Percentiles rank a stretch among this genome's conserved stretches.
phyloP scores from a whole-genome alignment of 2,888 invertebrate species.

The Salticus scenicus region DNA sequence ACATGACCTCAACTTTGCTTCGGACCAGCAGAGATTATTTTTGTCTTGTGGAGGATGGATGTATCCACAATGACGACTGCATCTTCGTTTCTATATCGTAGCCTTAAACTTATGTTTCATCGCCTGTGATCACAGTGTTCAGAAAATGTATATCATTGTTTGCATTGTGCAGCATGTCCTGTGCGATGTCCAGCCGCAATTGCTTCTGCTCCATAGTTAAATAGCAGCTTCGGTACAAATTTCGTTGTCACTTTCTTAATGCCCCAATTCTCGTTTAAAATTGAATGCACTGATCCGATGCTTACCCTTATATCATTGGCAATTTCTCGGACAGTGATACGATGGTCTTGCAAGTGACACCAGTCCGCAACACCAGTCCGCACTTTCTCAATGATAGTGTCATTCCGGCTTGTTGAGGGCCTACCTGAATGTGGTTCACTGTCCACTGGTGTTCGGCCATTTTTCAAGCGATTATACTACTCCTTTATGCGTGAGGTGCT shows the following conservation, averaged over 20 bases:
- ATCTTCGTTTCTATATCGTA: neutral
- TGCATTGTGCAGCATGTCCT: neutral
- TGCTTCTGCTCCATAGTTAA: neutral
- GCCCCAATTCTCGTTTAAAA: neutral
- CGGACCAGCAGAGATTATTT: neutral
- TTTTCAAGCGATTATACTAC: slow-evolving; percentile 20
- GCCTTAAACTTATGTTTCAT: too few relatives aligned
- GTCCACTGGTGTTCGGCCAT: slow-evolving; percentile 24
- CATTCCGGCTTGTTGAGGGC: slow-evolving; percentile 17
- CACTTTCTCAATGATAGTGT: slow-evolving; percentile 16
- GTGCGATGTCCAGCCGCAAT: neutral
- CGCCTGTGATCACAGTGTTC: neutral
- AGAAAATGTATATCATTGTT: neutral
- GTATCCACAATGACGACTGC: neutral
- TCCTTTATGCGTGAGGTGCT: neutral
- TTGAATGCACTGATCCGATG: neutral
- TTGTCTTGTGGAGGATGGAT: neutral
- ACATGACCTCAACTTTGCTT: neutral
- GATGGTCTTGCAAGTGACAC: slow-evolving; percentile 7
- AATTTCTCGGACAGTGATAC: neutral
- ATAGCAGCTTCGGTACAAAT: neutral
- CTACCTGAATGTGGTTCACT: slow-evolving; percentile 17
- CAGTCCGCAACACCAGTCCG: slow-evolving; percentile 11
- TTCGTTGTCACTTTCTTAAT: neutral
- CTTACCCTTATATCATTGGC: neutral